phyloP scores from a whole-genome alignment of 2,797 vertebrate species.

The Pitangus sulphuratus region DNA sequence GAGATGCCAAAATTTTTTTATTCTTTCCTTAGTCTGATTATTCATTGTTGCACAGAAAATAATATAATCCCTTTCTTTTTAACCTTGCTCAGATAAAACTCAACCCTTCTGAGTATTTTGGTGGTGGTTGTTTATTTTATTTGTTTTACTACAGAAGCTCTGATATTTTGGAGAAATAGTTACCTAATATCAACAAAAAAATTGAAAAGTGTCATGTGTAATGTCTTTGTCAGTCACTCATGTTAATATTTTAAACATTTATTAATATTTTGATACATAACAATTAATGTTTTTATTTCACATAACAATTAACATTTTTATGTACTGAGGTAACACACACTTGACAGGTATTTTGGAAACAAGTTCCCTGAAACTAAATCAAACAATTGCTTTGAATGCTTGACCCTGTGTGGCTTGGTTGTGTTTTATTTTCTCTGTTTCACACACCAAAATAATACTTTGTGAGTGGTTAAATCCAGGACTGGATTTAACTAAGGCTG shows the following conservation, averaged over 20 bases:
- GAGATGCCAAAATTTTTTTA: neutral
- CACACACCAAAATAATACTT: neutral
- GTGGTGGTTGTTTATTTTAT: neutral
- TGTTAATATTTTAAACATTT: neutral
- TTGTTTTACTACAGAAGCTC: neutral
- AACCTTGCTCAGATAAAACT: neutral
- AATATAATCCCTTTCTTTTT: neutral
- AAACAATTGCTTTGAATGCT: neutral
- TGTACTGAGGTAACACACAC: neutral
- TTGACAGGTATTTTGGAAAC: neutral
- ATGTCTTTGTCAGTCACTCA: neutral
- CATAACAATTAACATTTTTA: neutral
- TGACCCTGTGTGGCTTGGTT: neutral
- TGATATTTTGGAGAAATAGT: neutral
- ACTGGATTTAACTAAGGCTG: neutral
- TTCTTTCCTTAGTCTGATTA: neutral
- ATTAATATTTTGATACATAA: neutral
- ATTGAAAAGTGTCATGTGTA: neutral
- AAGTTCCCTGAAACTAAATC: neutral
- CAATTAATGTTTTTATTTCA: neutral
- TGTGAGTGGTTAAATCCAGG: neutral
- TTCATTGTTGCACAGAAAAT: neutral
- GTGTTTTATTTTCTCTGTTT: neutral
- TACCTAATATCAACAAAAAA: neutral
- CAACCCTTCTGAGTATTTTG: neutral